These are phyloP conservation scores for Erpobdella octoculata DNA, from an alignment of 2,888 invertebrate species.

Conservation along the genomic window DNA sequence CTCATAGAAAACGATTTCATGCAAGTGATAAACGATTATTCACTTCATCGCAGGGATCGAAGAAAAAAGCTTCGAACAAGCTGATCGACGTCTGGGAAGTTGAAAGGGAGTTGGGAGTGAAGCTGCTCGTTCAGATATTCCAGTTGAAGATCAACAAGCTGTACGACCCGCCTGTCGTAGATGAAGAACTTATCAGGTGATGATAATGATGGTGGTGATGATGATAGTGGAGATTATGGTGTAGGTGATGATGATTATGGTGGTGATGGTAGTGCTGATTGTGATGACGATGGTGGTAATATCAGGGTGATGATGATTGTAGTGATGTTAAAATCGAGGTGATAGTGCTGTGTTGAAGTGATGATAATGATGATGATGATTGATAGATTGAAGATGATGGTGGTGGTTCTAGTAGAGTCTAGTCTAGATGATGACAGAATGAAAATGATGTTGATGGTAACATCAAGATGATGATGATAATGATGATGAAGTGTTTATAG, in stretches of 20 bases:
- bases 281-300: not conserved
- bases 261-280: too few species aligned
- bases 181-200: conserved; percentile 67
- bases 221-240: not conserved
- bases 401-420: too few species aligned
- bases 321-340: not conserved
- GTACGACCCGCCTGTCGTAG: conserved; percentile 75
- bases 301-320: not conserved
- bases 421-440: too few species aligned
- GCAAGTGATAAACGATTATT: not conserved
- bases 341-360: too few species aligned
- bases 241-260: too few species aligned
- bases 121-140: conserved; percentile 62
- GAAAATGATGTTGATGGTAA: too few species aligned
- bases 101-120: conserved; percentile 63
- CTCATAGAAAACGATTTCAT: not conserved
- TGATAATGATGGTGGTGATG: not conserved
- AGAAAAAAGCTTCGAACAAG: conserved; percentile 28
- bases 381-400: too few species aligned
- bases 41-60: conserved; percentile 5
- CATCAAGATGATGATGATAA: too few species aligned
- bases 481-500: too few species aligned
- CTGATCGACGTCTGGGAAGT: conserved; percentile 59
- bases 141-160: conserved; percentile 66
- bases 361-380: too few species aligned